Base-by-base conservation (phyloP, 2,797 vertebrate genomes). In the Artibeus lituratus region DNA sequence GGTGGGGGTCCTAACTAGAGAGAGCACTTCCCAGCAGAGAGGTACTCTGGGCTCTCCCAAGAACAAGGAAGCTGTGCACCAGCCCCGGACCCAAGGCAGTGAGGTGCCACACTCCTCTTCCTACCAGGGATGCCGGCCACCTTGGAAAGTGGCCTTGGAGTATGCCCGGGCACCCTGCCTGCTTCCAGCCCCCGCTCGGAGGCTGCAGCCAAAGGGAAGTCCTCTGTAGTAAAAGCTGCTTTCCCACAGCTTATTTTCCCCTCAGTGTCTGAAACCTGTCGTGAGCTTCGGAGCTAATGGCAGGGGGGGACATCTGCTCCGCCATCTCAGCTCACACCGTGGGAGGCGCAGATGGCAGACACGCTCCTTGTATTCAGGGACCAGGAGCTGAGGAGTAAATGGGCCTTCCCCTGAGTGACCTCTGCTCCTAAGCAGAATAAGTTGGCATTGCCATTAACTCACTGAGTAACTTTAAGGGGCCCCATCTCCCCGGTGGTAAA, bases 261-360 rank as follows among this genome's bases (percentile, higher is more conserved):
- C 1, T 26, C 15, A 0, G 35, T 10, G 57, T 44, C 44, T 16
- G 86, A 87, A 37, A 37, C 29, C 51, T 37, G 5, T 8, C 0
- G 0, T 14, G 85, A 29, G 57, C 42, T 70, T 55, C 37, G 85
- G n/a, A 26, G 29, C 57, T 26, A 7, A 10, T 21, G 0, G 1
- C 19, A 47, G 3, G 59, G n/a, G 16, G 18, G 22, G 7, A 26
- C 14, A 24, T 3, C 21, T 49, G 18, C 18, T 6, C 2, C 11
- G 49, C 85, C 12, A 0, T 49, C 14, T 69, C 3, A 0, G 35
- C 65, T 83, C 57, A 1, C 10, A 1, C 35, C 0, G 0, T 4
- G 9, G 74, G 44, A 21, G 69, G 12, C 3, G 0, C 70, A 44
- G 4, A n/a, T 2, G 51, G 51, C 37, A 10, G 67, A n/a, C 26